phyloP scores from a whole-genome alignment of 2,113 vertebrate species.

The Podocnemis expansa region DNA sequence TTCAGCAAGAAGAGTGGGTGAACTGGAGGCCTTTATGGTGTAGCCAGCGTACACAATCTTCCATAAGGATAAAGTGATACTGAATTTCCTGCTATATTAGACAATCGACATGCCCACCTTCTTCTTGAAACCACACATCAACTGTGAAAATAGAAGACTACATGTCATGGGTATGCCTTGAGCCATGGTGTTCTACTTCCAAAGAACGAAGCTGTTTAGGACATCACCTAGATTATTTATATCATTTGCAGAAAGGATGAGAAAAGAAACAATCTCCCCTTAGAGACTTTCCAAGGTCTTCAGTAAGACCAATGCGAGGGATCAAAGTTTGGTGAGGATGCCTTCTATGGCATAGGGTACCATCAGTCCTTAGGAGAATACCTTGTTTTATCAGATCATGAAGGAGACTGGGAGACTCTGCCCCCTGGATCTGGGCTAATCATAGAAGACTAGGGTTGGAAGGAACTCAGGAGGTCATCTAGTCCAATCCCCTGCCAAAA shows the following conservation, averaged over 20 bases:
- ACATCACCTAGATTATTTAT: neutral
- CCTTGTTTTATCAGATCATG: neutral
- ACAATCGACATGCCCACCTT: neutral
- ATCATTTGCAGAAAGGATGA: neutral
- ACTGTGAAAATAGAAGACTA: neutral
- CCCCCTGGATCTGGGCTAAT: neutral
- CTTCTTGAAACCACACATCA: neutral
- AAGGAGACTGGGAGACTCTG: neutral
- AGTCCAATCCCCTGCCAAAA: too few relatives aligned
- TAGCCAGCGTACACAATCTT: too few relatives aligned
- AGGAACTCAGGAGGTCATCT: too few relatives aligned
- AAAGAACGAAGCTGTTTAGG: neutral
- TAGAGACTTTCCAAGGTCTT: neutral
- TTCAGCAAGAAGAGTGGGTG: neutral
- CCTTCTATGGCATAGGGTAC: neutral
- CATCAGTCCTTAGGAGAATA: neutral
- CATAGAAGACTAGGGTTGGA: too few relatives aligned
- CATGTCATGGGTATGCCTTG: neutral
- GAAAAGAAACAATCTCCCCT: neutral
- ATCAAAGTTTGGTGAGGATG: neutral
- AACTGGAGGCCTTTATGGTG: neutral
- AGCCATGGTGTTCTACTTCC: neutral
- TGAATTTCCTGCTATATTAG: neutral
- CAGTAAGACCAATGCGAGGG: neutral
- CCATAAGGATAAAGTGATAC: neutral